Conservation (phyloP, 2,888 invertebrate genomes). For the Limnephilus lunatus region DNA sequence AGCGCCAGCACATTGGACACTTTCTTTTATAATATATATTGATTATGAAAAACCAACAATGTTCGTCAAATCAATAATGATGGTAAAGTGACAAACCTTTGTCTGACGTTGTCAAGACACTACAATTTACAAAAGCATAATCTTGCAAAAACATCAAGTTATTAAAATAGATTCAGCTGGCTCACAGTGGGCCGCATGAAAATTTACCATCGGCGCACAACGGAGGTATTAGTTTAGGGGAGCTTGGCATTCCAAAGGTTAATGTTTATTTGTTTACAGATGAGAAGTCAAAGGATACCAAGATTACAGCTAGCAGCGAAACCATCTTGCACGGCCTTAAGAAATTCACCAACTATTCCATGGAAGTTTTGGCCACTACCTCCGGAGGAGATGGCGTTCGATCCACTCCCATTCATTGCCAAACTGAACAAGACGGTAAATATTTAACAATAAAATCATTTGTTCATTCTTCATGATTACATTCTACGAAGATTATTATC, state of each 20-base stretch:
- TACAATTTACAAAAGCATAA: no score
- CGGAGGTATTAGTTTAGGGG: no score
- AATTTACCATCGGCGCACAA: no score
- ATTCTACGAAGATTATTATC: not conserved
- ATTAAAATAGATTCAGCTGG: no score
- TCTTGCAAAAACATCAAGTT: no score
- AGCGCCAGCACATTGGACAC: no score
- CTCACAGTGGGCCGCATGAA: no score
- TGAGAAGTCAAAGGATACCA: constrained; percentile 93
- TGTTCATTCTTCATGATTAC: constrained; percentile 12
- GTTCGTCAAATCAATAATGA: not conserved
- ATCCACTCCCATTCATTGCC: constrained; percentile 91
- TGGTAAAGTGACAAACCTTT: not conserved
- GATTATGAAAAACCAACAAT: not conserved
- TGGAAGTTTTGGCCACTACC: constrained; percentile 96
- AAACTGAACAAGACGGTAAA: constrained; percentile 97
- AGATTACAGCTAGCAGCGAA: constrained; percentile 94
- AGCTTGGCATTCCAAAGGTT: no score
- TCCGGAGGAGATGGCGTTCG: constrained; percentile 96
- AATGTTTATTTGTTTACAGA: constrained; percentile 75
- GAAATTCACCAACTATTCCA: constrained; percentile 97
- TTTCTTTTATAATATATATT: no score
- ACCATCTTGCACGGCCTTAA: constrained; percentile 95
- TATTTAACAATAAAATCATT: not conserved
- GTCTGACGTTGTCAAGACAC: no score